A percentile compares a stretch with the other conserved stretches of the same genome.
Conservation (phyloP, 2,888 invertebrate species). For the Dysmachus trigonus region DNA sequence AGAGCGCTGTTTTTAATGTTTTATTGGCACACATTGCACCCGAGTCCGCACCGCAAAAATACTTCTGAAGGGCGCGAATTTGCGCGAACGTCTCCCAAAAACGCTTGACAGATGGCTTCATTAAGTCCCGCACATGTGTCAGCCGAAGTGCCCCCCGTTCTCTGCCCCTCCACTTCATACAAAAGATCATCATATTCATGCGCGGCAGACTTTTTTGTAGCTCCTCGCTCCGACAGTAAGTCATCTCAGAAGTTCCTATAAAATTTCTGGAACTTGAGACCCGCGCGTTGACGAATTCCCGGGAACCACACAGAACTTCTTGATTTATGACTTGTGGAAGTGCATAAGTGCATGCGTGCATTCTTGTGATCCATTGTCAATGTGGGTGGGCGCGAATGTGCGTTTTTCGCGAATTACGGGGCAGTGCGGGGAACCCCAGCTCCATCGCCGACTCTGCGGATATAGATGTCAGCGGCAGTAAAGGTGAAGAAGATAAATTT, state of each 20-base stretch:
- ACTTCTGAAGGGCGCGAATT: conserved; percentile 26
- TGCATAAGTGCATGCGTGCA: conserved; percentile 45
- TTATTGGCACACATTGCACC: neutral
- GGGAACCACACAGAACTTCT: conserved; percentile 40
- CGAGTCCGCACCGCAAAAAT: neutral
- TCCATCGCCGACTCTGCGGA: neutral
- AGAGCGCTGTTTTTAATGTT: neutral
- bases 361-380: conserved; percentile 40
- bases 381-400: conserved; percentile 25
- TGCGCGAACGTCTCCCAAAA: conserved; percentile 21
- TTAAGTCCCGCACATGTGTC: conserved; percentile 44
- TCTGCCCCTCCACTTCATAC: neutral
- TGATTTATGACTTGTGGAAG: conserved; percentile 48
- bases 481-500: conserved; percentile 31
- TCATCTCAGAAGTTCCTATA: neutral
- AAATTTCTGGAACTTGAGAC: conserved; percentile 42
- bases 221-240: neutral
- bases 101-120: conserved; percentile 46
- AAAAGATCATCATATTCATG: neutral
- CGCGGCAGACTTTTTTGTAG: neutral
- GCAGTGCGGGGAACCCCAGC: neutral
- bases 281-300: conserved; percentile 43
- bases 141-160: neutral
- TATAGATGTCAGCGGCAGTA: conserved; percentile 35
- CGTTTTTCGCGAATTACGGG: conserved; percentile 1